These are phyloP conservation scores for Corythaixoides concolor DNA, from an alignment of 2,113 vertebrate genomes.

Conservation along the genomic window DNA sequence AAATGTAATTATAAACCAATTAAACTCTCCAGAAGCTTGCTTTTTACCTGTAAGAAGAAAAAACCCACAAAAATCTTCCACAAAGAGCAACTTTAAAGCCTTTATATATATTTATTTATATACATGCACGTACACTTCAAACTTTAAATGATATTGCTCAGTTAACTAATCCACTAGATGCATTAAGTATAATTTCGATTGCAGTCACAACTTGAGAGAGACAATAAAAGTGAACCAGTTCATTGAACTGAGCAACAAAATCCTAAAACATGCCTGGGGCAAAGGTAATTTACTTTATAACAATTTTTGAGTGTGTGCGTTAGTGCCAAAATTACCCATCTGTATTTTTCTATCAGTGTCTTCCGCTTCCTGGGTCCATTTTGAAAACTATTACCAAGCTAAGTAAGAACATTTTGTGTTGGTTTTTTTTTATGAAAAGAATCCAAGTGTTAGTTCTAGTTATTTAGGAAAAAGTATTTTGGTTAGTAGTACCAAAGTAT, in stretches of 20 bases:
- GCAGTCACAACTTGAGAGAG: neutral
- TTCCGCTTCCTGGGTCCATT: neutral
- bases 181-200: neutral
- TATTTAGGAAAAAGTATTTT: neutral
- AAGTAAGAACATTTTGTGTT: neutral
- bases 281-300: neutral
- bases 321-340: neutral
- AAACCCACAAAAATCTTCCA: neutral
- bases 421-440: neutral
- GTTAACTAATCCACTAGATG: neutral
- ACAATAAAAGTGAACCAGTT: slow-evolving; percentile 29
- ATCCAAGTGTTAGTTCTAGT: neutral
- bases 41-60: neutral
- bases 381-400: neutral
- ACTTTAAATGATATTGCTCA: neutral
- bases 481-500: neutral
- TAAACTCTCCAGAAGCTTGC: neutral
- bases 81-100: neutral
- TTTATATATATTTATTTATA: neutral
- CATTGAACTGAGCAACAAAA: slow-evolving; percentile 12
- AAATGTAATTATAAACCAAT: slow-evolving; percentile 30
- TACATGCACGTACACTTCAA: neutral
- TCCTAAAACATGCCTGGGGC: neutral
- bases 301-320: neutral
- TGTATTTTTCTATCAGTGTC: neutral